phyloP scores from a whole-genome alignment of 2,113 vertebrate genomes.

The Macaca mulatta region DNA sequence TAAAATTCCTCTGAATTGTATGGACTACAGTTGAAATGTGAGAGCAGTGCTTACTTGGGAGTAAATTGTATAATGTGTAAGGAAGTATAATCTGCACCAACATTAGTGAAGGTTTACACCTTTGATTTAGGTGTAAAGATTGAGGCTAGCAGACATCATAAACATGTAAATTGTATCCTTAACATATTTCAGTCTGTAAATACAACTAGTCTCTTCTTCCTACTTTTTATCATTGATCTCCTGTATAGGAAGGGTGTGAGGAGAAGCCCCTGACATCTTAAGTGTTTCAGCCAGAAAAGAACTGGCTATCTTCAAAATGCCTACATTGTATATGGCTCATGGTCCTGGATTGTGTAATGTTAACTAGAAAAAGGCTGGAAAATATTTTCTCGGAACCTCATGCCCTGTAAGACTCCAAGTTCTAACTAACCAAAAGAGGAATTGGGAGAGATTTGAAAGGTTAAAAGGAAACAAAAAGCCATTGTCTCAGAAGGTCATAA shows the following conservation, averaged over 20 bases:
- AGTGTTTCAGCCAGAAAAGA: neutral
- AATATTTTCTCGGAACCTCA: neutral
- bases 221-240: neutral
- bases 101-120: neutral
- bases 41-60: neutral
- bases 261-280: neutral
- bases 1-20: neutral
- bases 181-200: neutral
- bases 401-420: neutral
- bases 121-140: neutral
- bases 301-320: neutral
- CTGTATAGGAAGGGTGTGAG: neutral
- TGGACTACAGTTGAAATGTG: neutral
- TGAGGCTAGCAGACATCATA: neutral
- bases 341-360: neutral
- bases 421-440: neutral
- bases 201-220: neutral
- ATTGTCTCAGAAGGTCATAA: neutral
- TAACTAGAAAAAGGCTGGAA: neutral
- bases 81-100: neutral
- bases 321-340: neutral
- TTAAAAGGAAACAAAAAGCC: neutral
- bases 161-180: conserved; percentile 18
- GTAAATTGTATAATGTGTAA: neutral
- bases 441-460: neutral